Evolutionary conservation across 2,888 invertebrate genomes (phyloP), one percentile per base, ranked within the genome.

Genomic region (Thecocarcelia acutangulata): DNA sequence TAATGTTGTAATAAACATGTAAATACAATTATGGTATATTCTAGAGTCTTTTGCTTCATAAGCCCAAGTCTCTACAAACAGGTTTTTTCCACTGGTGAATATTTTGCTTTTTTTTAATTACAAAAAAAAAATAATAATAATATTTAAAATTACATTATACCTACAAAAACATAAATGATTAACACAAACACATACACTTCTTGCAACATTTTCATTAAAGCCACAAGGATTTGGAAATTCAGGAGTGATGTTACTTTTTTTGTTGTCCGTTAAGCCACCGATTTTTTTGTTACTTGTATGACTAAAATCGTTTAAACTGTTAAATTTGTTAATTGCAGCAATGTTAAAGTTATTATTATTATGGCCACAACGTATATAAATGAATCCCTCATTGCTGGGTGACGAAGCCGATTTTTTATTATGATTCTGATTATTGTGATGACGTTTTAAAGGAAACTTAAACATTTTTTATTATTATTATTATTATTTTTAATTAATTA

Each of bases 321-420:
- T 66, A 70, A 48, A 68, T 46, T 68, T 72, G 61, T 61, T 81
- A 56, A 21, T 68, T 12, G 52, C 44, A 33, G 19, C 42, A 21
- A n/a, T 61, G 59, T 54, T 66, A 6, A 33, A 33, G 8, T 33
- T 58, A 40, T 19, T 61, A 56, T 44, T 63, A 2, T 13, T 42
- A n/a, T 84, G 80, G 61, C 83, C 84, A 80, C 84, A 84, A 33
- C 83, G 84, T 74, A 85, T 80, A 76, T 70, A 84, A 68, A 86
- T 85, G 80, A 87, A 84, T 80, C 86, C 87, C 83, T 87, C 86
- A 84, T 86, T 86, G 84, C 85, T 87, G 68, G 85, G 85, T 69
- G 85, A 84, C 78, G 85, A 84, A 68, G 83, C 75, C 52, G 83
- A 83, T 80, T 74, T 83, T 69, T 72, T 80, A 46, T 78, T 73